Percentiles rank a stretch among this genome's conserved stretches.
Evolutionary conservation across 2,888 invertebrate species (phyloP).

Genomic region (Stenodera caucasica): DNA sequence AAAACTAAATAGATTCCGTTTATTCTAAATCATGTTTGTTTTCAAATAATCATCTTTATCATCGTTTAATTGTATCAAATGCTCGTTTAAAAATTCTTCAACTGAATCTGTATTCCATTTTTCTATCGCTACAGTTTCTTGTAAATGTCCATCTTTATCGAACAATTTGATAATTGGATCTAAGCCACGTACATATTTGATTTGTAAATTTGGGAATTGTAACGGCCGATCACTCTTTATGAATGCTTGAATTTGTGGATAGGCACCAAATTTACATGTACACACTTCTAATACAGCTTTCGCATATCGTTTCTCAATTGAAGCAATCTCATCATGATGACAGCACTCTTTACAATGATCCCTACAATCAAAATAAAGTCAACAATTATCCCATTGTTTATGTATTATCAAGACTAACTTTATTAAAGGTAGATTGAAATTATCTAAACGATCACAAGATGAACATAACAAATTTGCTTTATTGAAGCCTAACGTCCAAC

Average conservation of each 20-base stretch:
- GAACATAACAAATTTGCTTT: conserved; percentile 85
- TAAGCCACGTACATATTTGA: conserved; percentile 90
- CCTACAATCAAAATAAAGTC: conserved; percentile 49
- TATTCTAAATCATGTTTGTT: conserved; percentile 62
- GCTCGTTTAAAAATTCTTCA: conserved; percentile 91
- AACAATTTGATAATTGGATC: conserved; percentile 92
- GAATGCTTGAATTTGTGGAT: conserved; percentile 98
- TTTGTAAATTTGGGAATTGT: conserved; percentile 88
- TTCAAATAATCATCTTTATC: conserved; percentile 64
- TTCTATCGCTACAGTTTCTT: conserved; percentile 91
- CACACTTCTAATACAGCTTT: conserved; percentile 94
- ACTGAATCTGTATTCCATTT: conserved; percentile 99
- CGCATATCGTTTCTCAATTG: conserved; percentile 75
- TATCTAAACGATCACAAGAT: conserved; percentile 81
- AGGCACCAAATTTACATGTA: conserved; percentile 97
- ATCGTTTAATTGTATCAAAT: conserved; percentile 67
- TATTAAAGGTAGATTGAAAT: conserved; percentile 70
- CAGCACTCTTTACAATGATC: conserved; percentile 80
- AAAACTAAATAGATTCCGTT: neutral
- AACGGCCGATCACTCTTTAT: conserved; percentile 89
- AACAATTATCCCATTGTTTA: neutral
- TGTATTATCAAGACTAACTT: conserved; percentile 52
- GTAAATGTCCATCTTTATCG: conserved; percentile 80
- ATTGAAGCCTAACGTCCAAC: conserved; percentile 81
- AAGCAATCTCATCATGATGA: conserved; percentile 70